These are phyloP conservation scores for Leucoptera coffeella DNA, from an alignment of 2,888 invertebrate genomes.

Conservation along the genomic window DNA sequence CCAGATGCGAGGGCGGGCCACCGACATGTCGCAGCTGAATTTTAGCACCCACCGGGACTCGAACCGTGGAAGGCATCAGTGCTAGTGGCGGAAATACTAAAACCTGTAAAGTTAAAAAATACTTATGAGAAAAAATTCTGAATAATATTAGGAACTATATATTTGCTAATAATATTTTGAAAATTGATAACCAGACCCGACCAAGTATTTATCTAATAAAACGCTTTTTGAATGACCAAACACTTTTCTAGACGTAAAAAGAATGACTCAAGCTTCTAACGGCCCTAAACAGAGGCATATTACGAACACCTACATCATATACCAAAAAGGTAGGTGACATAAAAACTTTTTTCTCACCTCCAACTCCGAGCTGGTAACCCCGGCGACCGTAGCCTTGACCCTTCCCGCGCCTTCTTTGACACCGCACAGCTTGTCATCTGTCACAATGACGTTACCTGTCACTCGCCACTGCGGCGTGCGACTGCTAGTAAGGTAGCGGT, in stretches of 20 bases:
- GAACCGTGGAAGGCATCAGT: slow-evolving; percentile 17
- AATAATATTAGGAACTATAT: too few species aligned
- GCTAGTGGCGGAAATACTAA: slow-evolving; percentile 30
- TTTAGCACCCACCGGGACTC: slow-evolving; percentile 23
- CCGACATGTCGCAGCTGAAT: slow-evolving; percentile 24
- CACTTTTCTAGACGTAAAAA: too few species aligned
- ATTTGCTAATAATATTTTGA: too few species aligned
- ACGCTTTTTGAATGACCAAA: too few species aligned
- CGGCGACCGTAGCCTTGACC: slow-evolving; percentile 21
- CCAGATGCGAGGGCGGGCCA: slow-evolving; percentile 32
- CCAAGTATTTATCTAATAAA: too few species aligned
- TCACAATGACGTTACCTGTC: slow-evolving; percentile 14
- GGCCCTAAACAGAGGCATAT: too few species aligned
- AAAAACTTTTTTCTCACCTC: slow-evolving; percentile 37
- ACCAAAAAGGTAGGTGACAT: too few species aligned
- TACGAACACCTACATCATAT: too few species aligned
- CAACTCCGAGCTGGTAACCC: slow-evolving; percentile 30
- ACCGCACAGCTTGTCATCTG: slow-evolving; percentile 20
- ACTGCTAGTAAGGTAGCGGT: slow-evolving; percentile 15
- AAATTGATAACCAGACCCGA: too few species aligned
- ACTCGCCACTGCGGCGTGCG: slow-evolving; percentile 23
- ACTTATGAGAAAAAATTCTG: too few species aligned
- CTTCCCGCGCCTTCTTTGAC: slow-evolving; percentile 23
- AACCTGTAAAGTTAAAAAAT: slow-evolving; percentile 22
- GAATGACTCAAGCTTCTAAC: too few species aligned